Evolutionary conservation across 2,888 invertebrate species (phyloP).

Genomic region (Apodemia hepburni): DNA sequence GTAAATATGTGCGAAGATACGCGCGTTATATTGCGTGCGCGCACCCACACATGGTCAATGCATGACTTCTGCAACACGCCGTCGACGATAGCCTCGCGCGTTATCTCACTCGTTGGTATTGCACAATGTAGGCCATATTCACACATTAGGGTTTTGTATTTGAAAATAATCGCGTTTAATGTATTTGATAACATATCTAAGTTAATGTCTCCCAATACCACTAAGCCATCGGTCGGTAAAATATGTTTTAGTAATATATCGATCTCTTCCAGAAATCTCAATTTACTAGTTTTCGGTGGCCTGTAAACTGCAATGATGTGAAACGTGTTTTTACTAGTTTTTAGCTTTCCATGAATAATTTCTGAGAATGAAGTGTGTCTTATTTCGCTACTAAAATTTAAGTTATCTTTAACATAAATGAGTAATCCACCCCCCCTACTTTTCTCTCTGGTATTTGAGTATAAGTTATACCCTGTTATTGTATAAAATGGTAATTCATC

Average conservation of each 20-base stretch:
- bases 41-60: constrained; percentile 21
- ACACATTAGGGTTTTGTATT: constrained; percentile 20
- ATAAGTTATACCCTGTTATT: constrained; percentile 20
- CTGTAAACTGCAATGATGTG: constrained; percentile 24
- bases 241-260: not conserved
- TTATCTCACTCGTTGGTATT: constrained; percentile 18
- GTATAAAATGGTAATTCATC: constrained; percentile 20
- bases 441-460: constrained; percentile 5
- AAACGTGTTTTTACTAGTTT: not conserved
- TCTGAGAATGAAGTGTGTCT: not conserved
- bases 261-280: constrained; percentile 13
- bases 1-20: constrained; percentile 16
- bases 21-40: constrained; percentile 13
- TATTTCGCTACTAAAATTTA: not conserved
- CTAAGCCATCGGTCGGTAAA: not conserved
- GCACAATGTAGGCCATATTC: constrained; percentile 16
- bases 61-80: constrained; percentile 10
- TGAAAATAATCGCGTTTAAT: not conserved
- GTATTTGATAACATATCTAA: not conserved
- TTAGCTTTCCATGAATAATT: constrained; percentile 18
- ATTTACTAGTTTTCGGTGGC: constrained; percentile 19
- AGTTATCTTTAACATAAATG: constrained; percentile 11
- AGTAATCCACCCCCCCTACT: constrained; percentile 19
- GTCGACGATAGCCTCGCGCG: constrained; percentile 19
- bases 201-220: constrained; percentile 17